phyloP scores from a whole-genome alignment of 2,113 vertebrate species.

The Dascyllus trimaculatus region DNA sequence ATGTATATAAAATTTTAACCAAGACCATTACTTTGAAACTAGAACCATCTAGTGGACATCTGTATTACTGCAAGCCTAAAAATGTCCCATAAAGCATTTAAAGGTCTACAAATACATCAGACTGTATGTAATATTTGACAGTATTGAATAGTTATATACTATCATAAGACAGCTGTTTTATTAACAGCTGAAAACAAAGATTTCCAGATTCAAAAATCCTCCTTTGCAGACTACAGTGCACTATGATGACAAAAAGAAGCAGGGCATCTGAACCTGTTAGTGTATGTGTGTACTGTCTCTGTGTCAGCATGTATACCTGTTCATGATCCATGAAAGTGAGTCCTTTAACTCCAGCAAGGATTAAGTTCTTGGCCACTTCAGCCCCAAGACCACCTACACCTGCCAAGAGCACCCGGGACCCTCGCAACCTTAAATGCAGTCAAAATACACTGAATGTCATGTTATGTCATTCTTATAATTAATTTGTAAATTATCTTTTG shows the following conservation, averaged over 20 bases:
- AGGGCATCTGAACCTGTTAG: background rate
- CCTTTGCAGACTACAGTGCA: too few relatives aligned
- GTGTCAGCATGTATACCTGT: constrained; percentile 80
- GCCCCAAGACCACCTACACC: constrained; percentile 92
- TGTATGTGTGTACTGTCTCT: background rate
- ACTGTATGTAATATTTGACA: background rate
- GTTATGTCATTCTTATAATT: too few relatives aligned
- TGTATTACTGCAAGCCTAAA: background rate
- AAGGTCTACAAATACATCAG: background rate
- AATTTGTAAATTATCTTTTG: too few relatives aligned
- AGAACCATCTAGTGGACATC: constrained; percentile 37
- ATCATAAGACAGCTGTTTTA: too few relatives aligned
- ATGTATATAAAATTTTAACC: too few relatives aligned
- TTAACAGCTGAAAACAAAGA: too few relatives aligned
- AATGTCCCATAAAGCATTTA: too few relatives aligned
- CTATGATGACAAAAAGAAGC: too few relatives aligned
- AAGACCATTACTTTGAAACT: background rate
- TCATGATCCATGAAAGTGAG: constrained; percentile 93
- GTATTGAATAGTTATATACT: too few relatives aligned
- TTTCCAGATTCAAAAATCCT: too few relatives aligned
- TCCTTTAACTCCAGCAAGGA: constrained; percentile 93
- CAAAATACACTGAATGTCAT: background rate
- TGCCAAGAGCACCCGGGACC: constrained; percentile 91
- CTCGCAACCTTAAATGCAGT: constrained; percentile 84
- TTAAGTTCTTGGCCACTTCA: constrained; percentile 96